These are phyloP conservation scores for Serrognathus titanus DNA, from an alignment of 2,888 invertebrate species.

Conservation along the genomic window DNA sequence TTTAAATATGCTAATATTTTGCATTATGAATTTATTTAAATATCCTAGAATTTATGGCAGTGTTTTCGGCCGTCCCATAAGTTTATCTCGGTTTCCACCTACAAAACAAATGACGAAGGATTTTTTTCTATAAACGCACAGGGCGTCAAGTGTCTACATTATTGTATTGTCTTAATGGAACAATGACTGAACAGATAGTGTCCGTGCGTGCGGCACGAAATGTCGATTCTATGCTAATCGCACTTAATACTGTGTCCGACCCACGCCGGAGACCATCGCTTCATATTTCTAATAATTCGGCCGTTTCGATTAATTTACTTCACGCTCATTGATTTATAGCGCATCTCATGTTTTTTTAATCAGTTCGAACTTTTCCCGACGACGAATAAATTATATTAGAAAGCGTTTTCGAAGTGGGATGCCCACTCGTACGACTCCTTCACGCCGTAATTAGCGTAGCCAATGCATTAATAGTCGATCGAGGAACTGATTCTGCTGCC, in stretches of 20 bases:
- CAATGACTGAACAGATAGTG: conserved; percentile 17
- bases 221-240: neutral
- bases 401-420: neutral
- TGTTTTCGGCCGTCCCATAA: no score
- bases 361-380: neutral
- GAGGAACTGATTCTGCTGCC: neutral
- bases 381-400: neutral
- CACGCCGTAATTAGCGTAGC: neutral
- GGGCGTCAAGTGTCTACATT: conserved; percentile 24
- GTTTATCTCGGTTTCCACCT: neutral
- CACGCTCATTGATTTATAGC: neutral
- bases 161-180: conserved; percentile 26
- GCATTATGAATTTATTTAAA: no score
- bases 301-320: neutral
- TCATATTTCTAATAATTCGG: neutral
- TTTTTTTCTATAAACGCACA: neutral
- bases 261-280: neutral
- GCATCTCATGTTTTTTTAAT: neutral
- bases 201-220: neutral
- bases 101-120: neutral
- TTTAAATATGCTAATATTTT: no score
- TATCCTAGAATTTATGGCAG: no score
- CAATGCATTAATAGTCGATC: neutral
- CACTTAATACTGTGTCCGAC: neutral
- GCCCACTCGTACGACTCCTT: neutral